Conservation (phyloP, 2,797 vertebrate genomes). For the Orientallactaga sibirica region DNA sequence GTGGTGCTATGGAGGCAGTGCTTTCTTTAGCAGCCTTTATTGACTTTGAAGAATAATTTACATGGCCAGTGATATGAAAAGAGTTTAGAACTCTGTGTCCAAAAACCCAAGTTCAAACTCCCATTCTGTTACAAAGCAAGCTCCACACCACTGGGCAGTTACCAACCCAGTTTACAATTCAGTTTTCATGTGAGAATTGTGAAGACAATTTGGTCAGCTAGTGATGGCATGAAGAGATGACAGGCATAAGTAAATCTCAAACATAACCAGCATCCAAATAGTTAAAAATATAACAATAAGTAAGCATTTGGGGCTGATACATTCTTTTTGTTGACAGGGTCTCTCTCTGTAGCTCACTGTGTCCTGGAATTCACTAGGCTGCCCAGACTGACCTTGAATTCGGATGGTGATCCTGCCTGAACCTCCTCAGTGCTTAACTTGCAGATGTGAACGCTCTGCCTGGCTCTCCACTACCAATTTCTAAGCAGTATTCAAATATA, state of each 20-base stretch:
- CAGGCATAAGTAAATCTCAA: not conserved
- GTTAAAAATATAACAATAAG: not conserved
- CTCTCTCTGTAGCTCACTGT: not conserved
- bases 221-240: not conserved
- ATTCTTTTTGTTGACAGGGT: not conserved
- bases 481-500: constrained; percentile 21
- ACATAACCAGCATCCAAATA: not conserved
- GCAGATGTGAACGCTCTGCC: not conserved
- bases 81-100: not conserved
- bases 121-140: not conserved
- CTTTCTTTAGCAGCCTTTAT: not conserved
- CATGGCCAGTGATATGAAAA: not conserved
- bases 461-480: constrained; percentile 3
- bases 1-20: not conserved
- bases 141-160: not conserved
- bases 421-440: not conserved
- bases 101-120: not conserved
- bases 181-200: not conserved
- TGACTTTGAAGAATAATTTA: not conserved
- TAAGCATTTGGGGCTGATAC: not conserved
- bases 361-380: not conserved
- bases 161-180: not conserved
- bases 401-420: not conserved
- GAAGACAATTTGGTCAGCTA: not conserved
- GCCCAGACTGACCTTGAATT: not conserved